Base-by-base conservation (phyloP, 2,113 vertebrate genomes). In the Dicrurus megarhynchus region DNA sequence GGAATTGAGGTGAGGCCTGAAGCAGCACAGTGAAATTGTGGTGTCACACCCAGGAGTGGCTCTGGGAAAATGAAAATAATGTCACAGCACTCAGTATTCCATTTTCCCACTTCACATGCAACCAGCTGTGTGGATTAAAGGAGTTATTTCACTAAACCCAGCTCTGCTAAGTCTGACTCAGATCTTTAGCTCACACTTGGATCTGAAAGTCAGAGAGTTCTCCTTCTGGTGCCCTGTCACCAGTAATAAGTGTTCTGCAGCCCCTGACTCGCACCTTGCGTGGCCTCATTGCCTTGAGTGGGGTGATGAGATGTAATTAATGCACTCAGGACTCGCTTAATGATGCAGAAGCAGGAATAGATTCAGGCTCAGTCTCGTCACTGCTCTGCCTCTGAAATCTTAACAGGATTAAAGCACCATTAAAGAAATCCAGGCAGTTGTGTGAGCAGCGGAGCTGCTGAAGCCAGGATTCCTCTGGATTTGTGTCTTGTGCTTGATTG, bases 241-340 rank as follows among this genome's bases (percentile, higher is more conserved):
- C 78, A 52, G 21, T 7, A 63, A 80, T 50, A 39, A 70, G 86
- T 63, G 67, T 70, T 23, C 39, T 82, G 60, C 77, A 71, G 61
- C 61, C 83, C 69, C 57, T 71, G 24, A 16, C 84, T 88, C 67
- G 14, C 82, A 77, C 93, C 88, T 87, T 50, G 68, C 9, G 1
- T 60, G 78, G 74, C 81, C 94, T 94, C 63, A 4, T 16, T 77
- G 92, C 85, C 91, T 80, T 44, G 21, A 21, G 75, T 52, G 82
- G 74, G 80, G 78, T 80, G 87, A 80, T 83, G 92, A 87, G 71
- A 33, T 44, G 61, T 70, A 90, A 95, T 97, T 95, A 94, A 96
- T 90, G 69, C 78, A 80, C 82, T 94, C 73, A 59, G 52, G 33
- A 24, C 44, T 41, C 61, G 84, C 67, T 77, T 93, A 95, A 94